Evolutionary conservation across 2,888 invertebrate species (phyloP).

Genomic region (Diarsia rubi): DNA sequence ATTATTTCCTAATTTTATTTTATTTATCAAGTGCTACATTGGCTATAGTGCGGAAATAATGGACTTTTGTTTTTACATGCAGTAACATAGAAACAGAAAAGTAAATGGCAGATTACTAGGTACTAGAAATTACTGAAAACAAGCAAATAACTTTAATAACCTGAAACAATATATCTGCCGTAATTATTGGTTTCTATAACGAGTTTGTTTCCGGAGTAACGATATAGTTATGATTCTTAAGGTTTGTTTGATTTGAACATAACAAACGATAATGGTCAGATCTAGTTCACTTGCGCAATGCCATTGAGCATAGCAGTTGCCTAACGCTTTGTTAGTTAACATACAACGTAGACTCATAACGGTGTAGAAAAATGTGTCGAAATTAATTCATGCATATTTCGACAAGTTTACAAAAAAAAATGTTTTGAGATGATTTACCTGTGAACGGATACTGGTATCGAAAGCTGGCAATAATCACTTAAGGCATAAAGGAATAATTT

Average conservation of each 20-base stretch:
- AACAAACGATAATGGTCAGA: background rate
- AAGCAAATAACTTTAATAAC: background rate
- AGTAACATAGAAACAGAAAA: background rate
- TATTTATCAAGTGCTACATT: no score
- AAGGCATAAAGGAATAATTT: background rate
- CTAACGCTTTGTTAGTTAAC: constrained; percentile 28
- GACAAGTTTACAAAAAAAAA: constrained; percentile 1
- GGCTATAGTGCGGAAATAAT: background rate
- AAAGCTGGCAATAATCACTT: background rate
- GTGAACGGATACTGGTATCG: background rate
- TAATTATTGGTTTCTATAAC: background rate
- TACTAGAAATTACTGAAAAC: background rate
- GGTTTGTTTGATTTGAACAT: constrained; percentile 4
- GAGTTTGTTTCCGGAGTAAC: background rate
- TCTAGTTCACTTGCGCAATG: constrained; percentile 6
- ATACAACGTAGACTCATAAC: constrained; percentile 1
- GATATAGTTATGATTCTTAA: background rate
- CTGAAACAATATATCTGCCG: background rate
- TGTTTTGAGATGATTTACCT: background rate
- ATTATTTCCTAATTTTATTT: background rate
- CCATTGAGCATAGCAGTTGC: constrained; percentile 23
- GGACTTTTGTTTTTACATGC: background rate
- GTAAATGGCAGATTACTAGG: background rate
- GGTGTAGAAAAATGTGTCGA: constrained; percentile 27
- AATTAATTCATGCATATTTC: constrained; percentile 17